Evolutionary conservation across 2,113 vertebrate species (phyloP).

Genomic region (Bubo blakistoni): DNA sequence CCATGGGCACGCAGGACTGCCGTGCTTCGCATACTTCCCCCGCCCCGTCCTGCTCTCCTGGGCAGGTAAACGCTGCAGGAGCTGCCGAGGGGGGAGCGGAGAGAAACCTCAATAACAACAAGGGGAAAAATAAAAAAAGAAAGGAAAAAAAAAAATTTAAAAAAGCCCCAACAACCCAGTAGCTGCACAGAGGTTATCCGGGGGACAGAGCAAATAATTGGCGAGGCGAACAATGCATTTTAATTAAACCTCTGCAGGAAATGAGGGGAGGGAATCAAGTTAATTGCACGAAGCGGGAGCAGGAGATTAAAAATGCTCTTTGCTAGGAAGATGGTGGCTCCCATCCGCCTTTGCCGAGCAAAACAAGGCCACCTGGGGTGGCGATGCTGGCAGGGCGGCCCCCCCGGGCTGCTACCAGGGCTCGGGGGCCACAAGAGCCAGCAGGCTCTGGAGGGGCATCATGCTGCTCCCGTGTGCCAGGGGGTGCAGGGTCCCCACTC

Average conservation of each 20-base stretch:
- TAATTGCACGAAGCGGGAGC: constrained; percentile 60
- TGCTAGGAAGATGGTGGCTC: constrained; percentile 42
- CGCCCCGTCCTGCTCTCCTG: background rate
- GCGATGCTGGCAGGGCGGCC: background rate
- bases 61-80: constrained; percentile 45
- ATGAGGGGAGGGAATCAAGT: constrained; percentile 54
- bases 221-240: constrained; percentile 56
- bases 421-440: background rate
- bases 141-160: rapidly evolving
- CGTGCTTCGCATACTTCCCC: background rate
- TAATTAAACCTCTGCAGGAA: constrained; percentile 63
- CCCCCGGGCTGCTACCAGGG: background rate
- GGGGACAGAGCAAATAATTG: constrained; percentile 62
- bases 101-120: background rate
- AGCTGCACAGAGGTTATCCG: constrained; percentile 46
- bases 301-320: constrained; percentile 52
- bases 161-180: background rate
- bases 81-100: background rate
- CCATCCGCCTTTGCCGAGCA: background rate
- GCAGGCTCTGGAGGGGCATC: background rate
- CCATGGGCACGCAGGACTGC: background rate
- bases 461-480: rapidly evolving
- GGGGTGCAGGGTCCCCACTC: rapidly evolving
- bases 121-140: rapidly evolving
- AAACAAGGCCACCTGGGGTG: constrained; percentile 45